phyloP scores from a whole-genome alignment of 1,140 invertebrate species.

The Aphis craccivora region DNA sequence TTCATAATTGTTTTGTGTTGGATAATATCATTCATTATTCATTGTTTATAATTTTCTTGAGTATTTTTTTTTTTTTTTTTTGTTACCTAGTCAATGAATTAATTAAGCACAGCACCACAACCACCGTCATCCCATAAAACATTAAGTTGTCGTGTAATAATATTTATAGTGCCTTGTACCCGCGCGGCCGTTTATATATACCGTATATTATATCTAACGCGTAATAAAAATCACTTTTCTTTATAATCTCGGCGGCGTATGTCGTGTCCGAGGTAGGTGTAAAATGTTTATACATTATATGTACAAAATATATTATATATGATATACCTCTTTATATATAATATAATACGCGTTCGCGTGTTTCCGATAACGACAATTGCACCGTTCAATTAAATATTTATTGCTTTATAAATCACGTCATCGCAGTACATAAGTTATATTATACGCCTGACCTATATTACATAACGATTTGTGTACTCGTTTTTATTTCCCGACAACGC shows the following conservation, averaged over 20 bases:
- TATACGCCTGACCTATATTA: not conserved
- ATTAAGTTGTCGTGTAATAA: not conserved
- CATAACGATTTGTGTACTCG: not conserved
- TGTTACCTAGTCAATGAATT: not conserved
- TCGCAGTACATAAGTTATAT: not conserved
- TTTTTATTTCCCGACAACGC: not conserved
- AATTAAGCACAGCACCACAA: not conserved
- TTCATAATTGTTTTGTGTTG: not conserved
- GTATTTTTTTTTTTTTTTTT: not conserved
- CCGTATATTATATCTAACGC: too few relatives aligned
- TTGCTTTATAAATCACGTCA: conserved; percentile 30
- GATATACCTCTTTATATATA: not conserved
- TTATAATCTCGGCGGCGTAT: not conserved
- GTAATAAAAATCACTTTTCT: not conserved
- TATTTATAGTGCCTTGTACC: not conserved
- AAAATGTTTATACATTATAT: not conserved
- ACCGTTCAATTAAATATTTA: conserved; percentile 32
- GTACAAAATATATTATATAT: not conserved
- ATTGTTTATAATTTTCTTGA: not conserved
- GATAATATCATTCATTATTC: not conserved
- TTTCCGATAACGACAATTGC: not conserved
- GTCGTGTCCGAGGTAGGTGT: not conserved
- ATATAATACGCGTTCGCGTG: not conserved
- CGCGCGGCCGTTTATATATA: too few relatives aligned
- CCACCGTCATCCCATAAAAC: not conserved